Conservation (phyloP, 2,888 invertebrate genomes). For the Lymantria monacha region DNA sequence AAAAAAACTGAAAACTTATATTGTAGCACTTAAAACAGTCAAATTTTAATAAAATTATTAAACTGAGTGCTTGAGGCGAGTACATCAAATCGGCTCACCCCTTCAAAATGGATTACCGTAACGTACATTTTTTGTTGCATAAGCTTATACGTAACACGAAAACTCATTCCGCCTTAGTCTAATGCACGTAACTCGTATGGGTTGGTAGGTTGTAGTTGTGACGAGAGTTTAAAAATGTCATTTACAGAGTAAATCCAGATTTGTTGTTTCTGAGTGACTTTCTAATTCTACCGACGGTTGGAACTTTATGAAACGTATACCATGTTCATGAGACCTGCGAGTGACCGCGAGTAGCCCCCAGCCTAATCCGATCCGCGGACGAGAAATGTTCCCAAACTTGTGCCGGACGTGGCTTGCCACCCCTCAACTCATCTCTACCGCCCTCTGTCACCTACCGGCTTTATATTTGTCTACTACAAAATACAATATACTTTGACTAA, state of each 20-base stretch:
- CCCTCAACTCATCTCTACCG: slow-evolving; percentile 16
- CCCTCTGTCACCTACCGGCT: slow-evolving; percentile 47
- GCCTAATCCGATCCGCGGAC: slow-evolving; percentile 72
- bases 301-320: slow-evolving; percentile 80
- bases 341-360: slow-evolving; percentile 68
- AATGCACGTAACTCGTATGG: slow-evolving; percentile 52
- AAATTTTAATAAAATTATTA: too few species aligned
- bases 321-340: slow-evolving; percentile 71
- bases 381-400: slow-evolving; percentile 69
- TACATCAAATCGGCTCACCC: slow-evolving; percentile 49
- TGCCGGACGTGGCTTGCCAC: slow-evolving; percentile 38
- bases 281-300: slow-evolving; percentile 68
- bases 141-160: slow-evolving; percentile 60
- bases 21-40: too few species aligned
- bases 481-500: slow-evolving; percentile 73
- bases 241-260: slow-evolving; percentile 72
- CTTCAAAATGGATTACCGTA: slow-evolving; percentile 64
- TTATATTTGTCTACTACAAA: slow-evolving; percentile 67
- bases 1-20: too few species aligned
- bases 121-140: slow-evolving; percentile 71
- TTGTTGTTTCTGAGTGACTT: slow-evolving; percentile 77
- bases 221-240: slow-evolving; percentile 70
- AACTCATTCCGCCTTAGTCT: slow-evolving; percentile 47
- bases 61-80: too few species aligned
- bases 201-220: slow-evolving; percentile 47